Percentiles rank a stretch among this genome's conserved stretches.
phyloP scores from a whole-genome alignment of 2,797 vertebrate species.

The Acrossocheilus wenchowensis region DNA sequence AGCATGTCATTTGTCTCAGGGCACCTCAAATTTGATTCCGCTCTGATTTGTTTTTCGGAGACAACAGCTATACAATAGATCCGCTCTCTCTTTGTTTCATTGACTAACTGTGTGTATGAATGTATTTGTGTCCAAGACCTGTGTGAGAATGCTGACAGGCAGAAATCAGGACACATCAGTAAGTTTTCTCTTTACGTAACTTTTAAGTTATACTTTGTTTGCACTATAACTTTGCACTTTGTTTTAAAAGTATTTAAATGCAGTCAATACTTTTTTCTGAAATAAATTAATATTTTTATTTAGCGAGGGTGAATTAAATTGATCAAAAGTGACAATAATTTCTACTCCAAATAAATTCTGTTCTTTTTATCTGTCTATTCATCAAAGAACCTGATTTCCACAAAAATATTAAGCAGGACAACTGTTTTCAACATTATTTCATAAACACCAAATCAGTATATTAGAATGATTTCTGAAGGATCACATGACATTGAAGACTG shows the following conservation, averaged over 20 bases:
- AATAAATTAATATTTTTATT: neutral
- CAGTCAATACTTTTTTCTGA: neutral
- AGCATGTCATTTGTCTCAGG: neutral
- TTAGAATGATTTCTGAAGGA: neutral
- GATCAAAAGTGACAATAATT: neutral
- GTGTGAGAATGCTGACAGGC: neutral
- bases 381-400: neutral
- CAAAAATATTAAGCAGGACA: neutral
- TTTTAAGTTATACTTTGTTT: conserved; percentile 6
- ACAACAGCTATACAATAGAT: neutral
- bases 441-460: neutral
- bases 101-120: neutral
- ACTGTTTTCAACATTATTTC: neutral
- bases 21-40: conserved; percentile 8
- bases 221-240: neutral
- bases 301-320: neutral
- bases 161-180: neutral
- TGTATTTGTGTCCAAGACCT: neutral
- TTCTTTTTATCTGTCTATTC: neutral
- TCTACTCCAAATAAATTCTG: neutral
- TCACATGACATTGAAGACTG: neutral
- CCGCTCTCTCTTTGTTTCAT: neutral
- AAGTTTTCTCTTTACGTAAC: neutral
- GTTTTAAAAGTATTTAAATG: neutral
- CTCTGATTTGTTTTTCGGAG: conserved; percentile 1